Evolutionary conservation across 2,113 vertebrate genomes (phyloP).

Genomic region (Perca flavescens): DNA sequence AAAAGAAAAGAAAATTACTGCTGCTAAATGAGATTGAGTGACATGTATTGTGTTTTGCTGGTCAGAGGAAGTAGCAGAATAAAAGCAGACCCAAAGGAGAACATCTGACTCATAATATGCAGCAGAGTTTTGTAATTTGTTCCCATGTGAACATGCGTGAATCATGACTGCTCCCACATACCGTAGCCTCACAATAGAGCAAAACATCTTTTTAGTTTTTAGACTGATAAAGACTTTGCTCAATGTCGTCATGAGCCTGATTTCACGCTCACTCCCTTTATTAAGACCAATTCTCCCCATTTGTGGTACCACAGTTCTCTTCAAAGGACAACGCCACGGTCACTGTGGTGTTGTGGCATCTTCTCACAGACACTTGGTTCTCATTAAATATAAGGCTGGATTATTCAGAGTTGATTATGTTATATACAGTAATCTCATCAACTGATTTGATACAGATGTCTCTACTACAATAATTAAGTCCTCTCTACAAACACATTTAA

Average conservation of each 20-base stretch:
- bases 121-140: conserved; percentile 4
- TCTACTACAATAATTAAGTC: background rate
- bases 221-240: conserved; percentile 35
- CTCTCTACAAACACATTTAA: conserved; percentile 23
- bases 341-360: conserved; percentile 46
- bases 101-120: conserved; percentile 42
- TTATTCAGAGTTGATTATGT: background rate
- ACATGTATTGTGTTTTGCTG: conserved; percentile 10
- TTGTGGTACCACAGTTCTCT: conserved; percentile 49
- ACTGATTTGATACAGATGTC: conserved; percentile 23
- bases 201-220: conserved; percentile 5
- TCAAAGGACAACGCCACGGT: conserved; percentile 60
- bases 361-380: conserved; percentile 53
- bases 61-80: conserved; percentile 41
- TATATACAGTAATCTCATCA: background rate
- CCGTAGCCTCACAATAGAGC: conserved; percentile 20
- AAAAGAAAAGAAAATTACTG: background rate
- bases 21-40: background rate
- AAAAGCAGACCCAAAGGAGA: conserved; percentile 23
- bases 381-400: conserved; percentile 18
- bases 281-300: conserved; percentile 28
- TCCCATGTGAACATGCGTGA: conserved; percentile 51
- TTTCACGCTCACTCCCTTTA: conserved; percentile 53
- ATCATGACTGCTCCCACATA: conserved; percentile 35
- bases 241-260: conserved; percentile 33